Evolutionary conservation across 2,888 invertebrate species (phyloP).

Genomic region (Sabatieria punctata): DNA sequence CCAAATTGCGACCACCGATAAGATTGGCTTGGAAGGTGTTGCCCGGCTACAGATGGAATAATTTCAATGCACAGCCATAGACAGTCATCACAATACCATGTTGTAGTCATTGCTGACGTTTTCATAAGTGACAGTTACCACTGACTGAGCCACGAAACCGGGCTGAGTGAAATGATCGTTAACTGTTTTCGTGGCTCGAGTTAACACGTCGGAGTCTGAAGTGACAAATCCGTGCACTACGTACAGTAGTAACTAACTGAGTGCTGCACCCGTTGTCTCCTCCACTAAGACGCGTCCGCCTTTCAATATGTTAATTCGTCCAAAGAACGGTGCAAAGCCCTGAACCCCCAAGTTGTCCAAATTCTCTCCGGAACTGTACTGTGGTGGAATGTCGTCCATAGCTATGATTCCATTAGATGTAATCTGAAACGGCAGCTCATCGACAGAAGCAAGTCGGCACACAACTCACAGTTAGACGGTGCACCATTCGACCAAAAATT

Average conservation of each 20-base stretch:
- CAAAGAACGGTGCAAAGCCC: conserved; percentile 28
- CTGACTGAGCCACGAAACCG: conserved; percentile 20
- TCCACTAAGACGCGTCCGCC: conserved; percentile 15
- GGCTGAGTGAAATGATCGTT: conserved; percentile 13
- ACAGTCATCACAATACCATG: not conserved
- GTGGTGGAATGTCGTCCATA: conserved; percentile 16
- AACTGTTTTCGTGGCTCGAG: conserved; percentile 14
- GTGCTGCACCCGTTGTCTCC: conserved; percentile 4
- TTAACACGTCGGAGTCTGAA: conserved; percentile 16
- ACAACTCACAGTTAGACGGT: conserved; percentile 17
- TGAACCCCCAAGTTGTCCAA: conserved; percentile 19
- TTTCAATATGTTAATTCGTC: conserved; percentile 18
- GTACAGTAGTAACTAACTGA: not conserved
- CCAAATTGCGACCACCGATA: conserved; percentile 19
- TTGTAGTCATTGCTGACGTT: conserved; percentile 17
- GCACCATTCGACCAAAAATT: conserved; percentile 20
- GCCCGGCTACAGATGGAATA: conserved; percentile 9
- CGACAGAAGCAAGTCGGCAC: not conserved
- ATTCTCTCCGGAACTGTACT: conserved; percentile 8
- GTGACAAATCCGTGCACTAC: conserved; percentile 8
- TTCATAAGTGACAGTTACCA: conserved; percentile 19
- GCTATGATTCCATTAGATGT: conserved; percentile 23
- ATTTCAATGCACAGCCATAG: not conserved
- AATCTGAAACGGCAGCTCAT: conserved; percentile 16
- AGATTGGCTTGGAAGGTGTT: conserved; percentile 25